Conservation (phyloP, 1,140 invertebrate species). For the Pemphigus obesinymphae region DNA sequence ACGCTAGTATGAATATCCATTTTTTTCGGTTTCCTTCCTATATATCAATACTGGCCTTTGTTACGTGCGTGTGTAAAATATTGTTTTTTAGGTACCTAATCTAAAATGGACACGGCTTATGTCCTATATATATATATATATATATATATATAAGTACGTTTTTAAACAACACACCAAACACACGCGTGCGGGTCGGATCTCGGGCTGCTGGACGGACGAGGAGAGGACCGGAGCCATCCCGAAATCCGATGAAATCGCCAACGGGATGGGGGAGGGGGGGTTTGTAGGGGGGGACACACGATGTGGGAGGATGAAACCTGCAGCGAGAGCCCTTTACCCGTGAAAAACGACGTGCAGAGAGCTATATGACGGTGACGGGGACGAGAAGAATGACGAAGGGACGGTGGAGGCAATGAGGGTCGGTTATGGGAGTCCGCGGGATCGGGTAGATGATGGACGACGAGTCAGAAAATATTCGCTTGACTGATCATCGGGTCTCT, state of each 20-base stretch:
- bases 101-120: too few relatives aligned
- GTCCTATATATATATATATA: too few relatives aligned
- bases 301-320: background rate
- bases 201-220: too few relatives aligned
- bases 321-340: background rate
- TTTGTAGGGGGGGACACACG: background rate
- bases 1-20: background rate
- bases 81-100: too few relatives aligned
- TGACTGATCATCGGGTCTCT: conserved; percentile 36
- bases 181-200: too few relatives aligned
- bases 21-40: background rate
- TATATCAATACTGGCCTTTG: background rate
- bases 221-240: too few relatives aligned
- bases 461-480: conserved; percentile 40
- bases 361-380: too few relatives aligned
- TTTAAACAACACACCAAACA: background rate
- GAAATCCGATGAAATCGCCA: conserved; percentile 5
- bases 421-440: conserved; percentile 11
- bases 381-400: background rate
- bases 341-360: background rate
- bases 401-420: background rate
- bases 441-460: conserved; percentile 32
- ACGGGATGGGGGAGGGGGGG: background rate
- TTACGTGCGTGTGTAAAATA: background rate
- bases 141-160: too few relatives aligned